Conservation (phyloP, 2,113 vertebrate species). For the Ceratotherium simum region DNA sequence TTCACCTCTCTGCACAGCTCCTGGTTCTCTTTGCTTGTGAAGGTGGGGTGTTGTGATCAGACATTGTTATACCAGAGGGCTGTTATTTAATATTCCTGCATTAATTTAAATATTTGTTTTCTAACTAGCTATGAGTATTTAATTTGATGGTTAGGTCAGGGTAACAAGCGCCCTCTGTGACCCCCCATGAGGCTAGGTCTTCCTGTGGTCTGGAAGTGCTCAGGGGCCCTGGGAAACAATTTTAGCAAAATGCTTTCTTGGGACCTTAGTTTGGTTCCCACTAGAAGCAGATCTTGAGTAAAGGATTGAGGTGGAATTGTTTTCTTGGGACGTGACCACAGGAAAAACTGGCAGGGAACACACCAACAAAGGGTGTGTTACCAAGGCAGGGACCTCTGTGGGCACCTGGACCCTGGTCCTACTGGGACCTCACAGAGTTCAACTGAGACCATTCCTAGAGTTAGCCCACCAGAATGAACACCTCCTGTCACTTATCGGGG, state of each 20-base stretch:
- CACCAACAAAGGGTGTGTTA: fast-evolving
- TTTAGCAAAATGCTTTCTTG: neutral
- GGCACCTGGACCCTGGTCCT: neutral
- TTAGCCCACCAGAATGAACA: neutral
- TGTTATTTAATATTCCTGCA: neutral
- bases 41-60: neutral
- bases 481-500: neutral
- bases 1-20: neutral
- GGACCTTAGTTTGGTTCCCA: neutral
- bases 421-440: neutral
- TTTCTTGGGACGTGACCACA: neutral
- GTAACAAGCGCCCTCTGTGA: neutral
- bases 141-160: neutral
- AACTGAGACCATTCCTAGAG: neutral
- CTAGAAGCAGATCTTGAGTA: neutral
- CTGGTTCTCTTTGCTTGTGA: neutral
- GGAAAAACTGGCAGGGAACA: neutral
- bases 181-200: neutral
- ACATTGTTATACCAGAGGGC: neutral
- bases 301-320: neutral
- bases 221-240: neutral
- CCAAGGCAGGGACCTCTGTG: neutral
- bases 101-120: neutral
- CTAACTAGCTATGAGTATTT: neutral
- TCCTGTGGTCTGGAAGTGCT: neutral